Base-by-base conservation (phyloP, 2,113 vertebrate genomes). In the Apteryx mantelli region DNA sequence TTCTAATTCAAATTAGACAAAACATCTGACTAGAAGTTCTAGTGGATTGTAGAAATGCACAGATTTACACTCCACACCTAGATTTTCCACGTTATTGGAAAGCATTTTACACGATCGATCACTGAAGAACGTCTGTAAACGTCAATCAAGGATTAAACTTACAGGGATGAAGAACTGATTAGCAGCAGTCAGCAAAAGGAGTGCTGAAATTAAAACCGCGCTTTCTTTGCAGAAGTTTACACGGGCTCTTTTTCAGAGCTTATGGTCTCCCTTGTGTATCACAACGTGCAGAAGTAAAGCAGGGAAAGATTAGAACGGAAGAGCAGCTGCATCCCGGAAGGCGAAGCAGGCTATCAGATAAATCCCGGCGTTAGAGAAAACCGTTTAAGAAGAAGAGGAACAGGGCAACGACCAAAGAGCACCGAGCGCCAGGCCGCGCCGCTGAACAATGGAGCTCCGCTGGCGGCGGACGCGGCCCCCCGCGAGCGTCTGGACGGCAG, bases 361-460 rank as follows among this genome's bases (percentile, higher is more conserved):
- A 20, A 22, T 5, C 3, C 22, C 0, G 42, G 5, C 2, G 1
- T 0, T 0, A 3, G 12, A 10, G 13, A 30, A 14, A 18, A 1
- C 11, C 78, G 2, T 5, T 18, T 32, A 32, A 58, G 9, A 11
- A 32, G 30, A 32, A 32, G 36, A 38, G 36, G 36, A 58, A 32
- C 30, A 17, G 56, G 50, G 70, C 88, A 15, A 65, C 0, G 7
- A 14, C 8, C n/a, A 1, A 8, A 8, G 9, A n/a, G 50, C 63
- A 1, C 63, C 0, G 3, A 10, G 6, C 3, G 28, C 7, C 16
- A 53, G 71, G 52, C 36, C 25, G 1, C 28, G 9, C 25, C 24
- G 0, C 55, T 0, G 0, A 4, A 56, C 50, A 2, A 2, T 0
- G 52, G 26, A 28, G 40, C 3, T 20, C 44, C 86, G 38, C 2